phyloP scores from a whole-genome alignment of 2,888 invertebrate species.

The Dermolepida albohirtum region DNA sequence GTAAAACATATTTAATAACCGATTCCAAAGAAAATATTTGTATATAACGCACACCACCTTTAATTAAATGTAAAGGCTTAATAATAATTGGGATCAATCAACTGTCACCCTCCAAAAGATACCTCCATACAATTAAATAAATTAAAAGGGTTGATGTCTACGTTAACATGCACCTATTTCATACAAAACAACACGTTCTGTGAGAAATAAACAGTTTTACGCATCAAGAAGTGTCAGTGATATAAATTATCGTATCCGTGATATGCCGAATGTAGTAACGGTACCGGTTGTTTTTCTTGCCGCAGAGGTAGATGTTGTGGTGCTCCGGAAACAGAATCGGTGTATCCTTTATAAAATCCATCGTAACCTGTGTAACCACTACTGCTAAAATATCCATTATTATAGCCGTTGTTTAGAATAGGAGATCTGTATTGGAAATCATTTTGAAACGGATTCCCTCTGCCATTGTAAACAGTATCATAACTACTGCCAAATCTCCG shows the following conservation, averaged over 20 bases:
- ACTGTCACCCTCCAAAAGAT: conserved; percentile 20
- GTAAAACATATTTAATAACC: conserved; percentile 18
- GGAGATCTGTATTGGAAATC: neutral
- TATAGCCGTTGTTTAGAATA: conserved; percentile 13
- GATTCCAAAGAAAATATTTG: conserved; percentile 27
- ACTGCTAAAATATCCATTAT: conserved; percentile 16
- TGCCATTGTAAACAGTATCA: conserved; percentile 12
- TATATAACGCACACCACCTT: conserved; percentile 9
- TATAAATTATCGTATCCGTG: conserved; percentile 45
- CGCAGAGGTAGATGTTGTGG: conserved; percentile 28
- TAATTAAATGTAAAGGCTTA: conserved; percentile 28
- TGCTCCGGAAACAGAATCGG: conserved; percentile 5
- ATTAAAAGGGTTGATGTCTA: conserved; percentile 37
- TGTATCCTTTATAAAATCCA: conserved; percentile 15
- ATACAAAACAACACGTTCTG: conserved; percentile 29
- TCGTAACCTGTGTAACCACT: conserved; percentile 20
- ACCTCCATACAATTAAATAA: conserved; percentile 29
- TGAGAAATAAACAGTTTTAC: conserved; percentile 35
- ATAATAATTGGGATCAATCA: conserved; percentile 35
- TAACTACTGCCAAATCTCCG: neutral
- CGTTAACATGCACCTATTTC: conserved; percentile 22
- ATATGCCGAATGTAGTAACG: conserved; percentile 41
- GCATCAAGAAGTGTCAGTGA: conserved; percentile 36
- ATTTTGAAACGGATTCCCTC: conserved; percentile 24
- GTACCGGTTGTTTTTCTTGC: conserved; percentile 32